Base-by-base conservation (phyloP, 2,888 invertebrate genomes). In the Odontothrips loti region DNA sequence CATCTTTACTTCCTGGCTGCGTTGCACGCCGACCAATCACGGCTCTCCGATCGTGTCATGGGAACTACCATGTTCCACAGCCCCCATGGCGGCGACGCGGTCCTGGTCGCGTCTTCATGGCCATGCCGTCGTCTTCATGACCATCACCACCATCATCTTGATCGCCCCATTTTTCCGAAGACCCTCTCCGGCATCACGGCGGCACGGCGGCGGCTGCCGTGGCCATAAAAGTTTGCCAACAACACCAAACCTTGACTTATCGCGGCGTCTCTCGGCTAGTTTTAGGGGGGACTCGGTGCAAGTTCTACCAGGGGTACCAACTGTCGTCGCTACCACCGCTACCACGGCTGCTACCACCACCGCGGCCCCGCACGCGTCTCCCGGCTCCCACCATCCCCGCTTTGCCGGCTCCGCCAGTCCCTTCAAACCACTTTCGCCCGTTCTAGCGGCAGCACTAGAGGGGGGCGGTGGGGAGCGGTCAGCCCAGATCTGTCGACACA, bases 401-500 rank as follows among this genome's bases (percentile, higher is more conserved):
- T 17, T 58, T 58, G 20, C 58, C 34, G 3, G 58, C 58, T 17
- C 15, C 15, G 20, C 58, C 58, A 17, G 58, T 58, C 58, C 58
- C 58, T 58, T 58, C 20, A 58, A 58, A 58, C 58, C 58, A 58
- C 58, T 58, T 58, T 58, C 58, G 58, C 58, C 58, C 58, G 58
- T 58, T 58, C 58, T 58, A 58, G 58, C 58, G 17, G 17, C 34
- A 43, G 34, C 34, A 43, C 34, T 58, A 20, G 58, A 58, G 34
- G 58, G 58, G 17, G 51, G 51, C 51, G 51, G 58, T 15, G 58
- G 58, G 20, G 58, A 43, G 34, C 6, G 34, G 34, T 43, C 34
- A 43, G 58, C 58, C 58, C 58, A 58, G 58, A 58, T 58, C 58
- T 58, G 58, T 58, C 58, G 58, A 20, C 58, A 58, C 20, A 17